Evolutionary conservation across 1,140 invertebrate species (phyloP).

Genomic region (Tetragnatha versicolor): DNA sequence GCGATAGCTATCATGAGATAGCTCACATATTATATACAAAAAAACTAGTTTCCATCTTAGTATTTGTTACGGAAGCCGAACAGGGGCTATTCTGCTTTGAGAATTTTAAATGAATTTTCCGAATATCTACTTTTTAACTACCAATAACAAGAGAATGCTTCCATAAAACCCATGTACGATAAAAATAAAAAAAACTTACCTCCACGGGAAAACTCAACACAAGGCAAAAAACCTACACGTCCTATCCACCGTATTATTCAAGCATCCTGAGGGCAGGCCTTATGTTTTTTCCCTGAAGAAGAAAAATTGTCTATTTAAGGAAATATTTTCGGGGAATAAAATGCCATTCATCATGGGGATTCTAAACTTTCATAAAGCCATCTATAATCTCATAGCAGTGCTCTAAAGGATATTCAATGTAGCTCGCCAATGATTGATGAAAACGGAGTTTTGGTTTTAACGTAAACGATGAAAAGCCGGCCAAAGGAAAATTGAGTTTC

Average conservation of each 20-base stretch:
- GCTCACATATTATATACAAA: no score
- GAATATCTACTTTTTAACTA: background rate
- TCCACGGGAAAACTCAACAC: background rate
- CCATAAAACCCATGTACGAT: background rate
- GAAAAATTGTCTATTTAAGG: constrained; percentile 43
- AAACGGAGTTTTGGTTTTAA: background rate
- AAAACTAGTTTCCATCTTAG: no score
- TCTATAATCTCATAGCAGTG: constrained; percentile 6
- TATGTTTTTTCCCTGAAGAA: background rate
- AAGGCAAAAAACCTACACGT: background rate
- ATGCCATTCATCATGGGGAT: constrained; percentile 27
- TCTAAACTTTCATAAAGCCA: background rate
- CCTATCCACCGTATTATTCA: background rate
- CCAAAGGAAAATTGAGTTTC: no score
- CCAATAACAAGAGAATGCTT: background rate
- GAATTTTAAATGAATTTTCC: no score
- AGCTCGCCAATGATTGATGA: constrained; percentile 17
- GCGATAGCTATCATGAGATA: no score
- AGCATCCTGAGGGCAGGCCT: background rate
- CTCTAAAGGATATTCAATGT: background rate
- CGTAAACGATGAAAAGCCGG: no score
- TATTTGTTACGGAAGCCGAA: no score
- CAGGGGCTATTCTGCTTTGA: no score
- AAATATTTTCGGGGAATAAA: constrained; percentile 35
- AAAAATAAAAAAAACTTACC: background rate